Percentiles rank a stretch among this genome's conserved stretches.
These are phyloP conservation scores for Platynereis dumerilii DNA, from an alignment of 2,888 invertebrate genomes.

Conservation along the genomic window DNA sequence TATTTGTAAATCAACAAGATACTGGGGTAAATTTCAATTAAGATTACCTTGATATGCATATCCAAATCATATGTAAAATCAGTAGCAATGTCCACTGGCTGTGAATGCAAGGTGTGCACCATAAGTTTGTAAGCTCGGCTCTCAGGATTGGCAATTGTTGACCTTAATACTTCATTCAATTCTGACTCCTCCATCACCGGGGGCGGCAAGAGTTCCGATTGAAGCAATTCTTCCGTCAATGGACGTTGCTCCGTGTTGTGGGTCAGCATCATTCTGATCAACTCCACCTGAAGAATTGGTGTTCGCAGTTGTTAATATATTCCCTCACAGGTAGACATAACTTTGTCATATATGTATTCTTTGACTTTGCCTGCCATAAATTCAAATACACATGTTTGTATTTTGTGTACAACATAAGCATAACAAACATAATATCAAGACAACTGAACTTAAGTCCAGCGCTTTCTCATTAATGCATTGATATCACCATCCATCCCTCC, in stretches of 20 bases:
- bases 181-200: slow-evolving; percentile 84
- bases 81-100: slow-evolving; percentile 71
- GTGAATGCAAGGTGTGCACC: slow-evolving; percentile 63
- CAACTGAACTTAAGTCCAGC: no score
- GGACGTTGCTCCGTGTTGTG: slow-evolving; percentile 86
- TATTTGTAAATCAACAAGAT: no score
- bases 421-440: no score
- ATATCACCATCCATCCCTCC: no score
- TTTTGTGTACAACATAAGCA: no score
- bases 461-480: no score
- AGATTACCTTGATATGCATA: slow-evolving; percentile 49
- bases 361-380: no score
- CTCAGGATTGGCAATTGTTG: slow-evolving; percentile 81
- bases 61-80: slow-evolving; percentile 85
- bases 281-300: slow-evolving; percentile 50
- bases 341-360: no score
- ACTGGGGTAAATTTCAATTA: no score
- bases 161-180: slow-evolving; percentile 77
- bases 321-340: no score
- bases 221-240: slow-evolving; percentile 82
- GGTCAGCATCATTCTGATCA: slow-evolving; percentile 76
- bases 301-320: no score
- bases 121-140: slow-evolving; percentile 76
- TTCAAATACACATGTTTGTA: no score
- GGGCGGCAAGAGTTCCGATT: slow-evolving; percentile 83